A percentile compares a stretch with the other conserved stretches of the same genome.
These are phyloP conservation scores for Chalcosyrphus nemorum DNA, from an alignment of 2,888 invertebrate genomes.

Conservation along the genomic window DNA sequence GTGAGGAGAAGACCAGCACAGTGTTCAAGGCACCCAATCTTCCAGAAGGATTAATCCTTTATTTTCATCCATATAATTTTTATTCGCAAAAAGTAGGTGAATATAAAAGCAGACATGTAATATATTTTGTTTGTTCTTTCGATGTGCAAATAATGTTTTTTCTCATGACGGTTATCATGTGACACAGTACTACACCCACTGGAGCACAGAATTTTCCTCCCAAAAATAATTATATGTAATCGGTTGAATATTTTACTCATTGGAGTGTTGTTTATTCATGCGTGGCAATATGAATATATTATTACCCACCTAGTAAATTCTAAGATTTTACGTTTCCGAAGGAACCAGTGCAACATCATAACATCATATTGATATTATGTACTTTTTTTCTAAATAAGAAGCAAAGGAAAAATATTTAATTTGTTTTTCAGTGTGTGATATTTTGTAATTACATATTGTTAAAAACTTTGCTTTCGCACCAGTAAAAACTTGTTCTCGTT, in stretches of 20 bases:
- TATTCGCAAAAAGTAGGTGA: conserved; percentile 88
- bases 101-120: not conserved
- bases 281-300: not conserved
- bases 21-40: conserved; percentile 79
- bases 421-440: no score
- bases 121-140: not conserved
- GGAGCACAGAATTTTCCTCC: not conserved
- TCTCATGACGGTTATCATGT: conserved; percentile 28
- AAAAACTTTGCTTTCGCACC: no score
- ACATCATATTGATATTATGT: no score
- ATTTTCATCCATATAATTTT: conserved; percentile 88
- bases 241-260: not conserved
- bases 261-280: not conserved
- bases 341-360: not conserved
- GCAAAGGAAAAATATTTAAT: no score
- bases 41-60: conserved; percentile 83
- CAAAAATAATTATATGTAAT: not conserved
- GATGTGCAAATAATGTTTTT: not conserved
- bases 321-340: not conserved
- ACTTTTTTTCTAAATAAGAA: no score
- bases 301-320: no score
- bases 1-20: conserved; percentile 64
- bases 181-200: conserved; percentile 21
- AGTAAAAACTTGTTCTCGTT: not conserved
- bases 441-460: no score